Conservation (phyloP, 37 sponge, comb jelly and placozoan species). For the Aplysina aerophoba region DNA sequence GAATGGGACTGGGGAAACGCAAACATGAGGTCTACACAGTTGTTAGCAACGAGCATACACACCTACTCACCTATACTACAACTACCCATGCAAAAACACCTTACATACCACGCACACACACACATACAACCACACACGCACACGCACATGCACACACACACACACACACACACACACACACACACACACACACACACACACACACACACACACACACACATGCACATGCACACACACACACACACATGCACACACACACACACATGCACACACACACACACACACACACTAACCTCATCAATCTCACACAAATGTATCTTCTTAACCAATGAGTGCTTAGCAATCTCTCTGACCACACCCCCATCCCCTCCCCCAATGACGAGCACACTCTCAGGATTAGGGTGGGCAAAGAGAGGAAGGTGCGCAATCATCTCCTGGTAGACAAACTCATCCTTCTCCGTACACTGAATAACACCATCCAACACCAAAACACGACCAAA, state of each 20-base stretch:
- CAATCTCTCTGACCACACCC: conserved; percentile 90
- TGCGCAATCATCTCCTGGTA: conserved; percentile 92
- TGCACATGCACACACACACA: background rate
- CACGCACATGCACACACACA: background rate
- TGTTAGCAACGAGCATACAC: too few species aligned
- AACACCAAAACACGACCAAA: conserved; percentile 82
- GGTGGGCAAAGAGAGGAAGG: conserved; percentile 83
- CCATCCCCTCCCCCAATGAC: conserved; percentile 98
- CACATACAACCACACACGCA: too few species aligned
- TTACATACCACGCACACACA: too few species aligned
- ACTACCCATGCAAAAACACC: too few species aligned
- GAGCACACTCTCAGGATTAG: conserved; percentile 77
- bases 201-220: too few species aligned
- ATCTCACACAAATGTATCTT: conserved; percentile 87
- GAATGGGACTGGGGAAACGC: background rate
- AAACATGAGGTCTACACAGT: background rate
- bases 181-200: background rate
- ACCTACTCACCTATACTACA: too few species aligned
- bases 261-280: background rate
- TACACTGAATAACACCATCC: conserved; percentile 91
- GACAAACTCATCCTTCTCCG: conserved; percentile 83
- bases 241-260: background rate
- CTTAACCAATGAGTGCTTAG: conserved; percentile 80
- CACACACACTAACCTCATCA: conserved; percentile 69
- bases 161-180: background rate